Percentiles rank a stretch among this genome's conserved stretches.
Evolutionary conservation across 2,113 vertebrate genomes (phyloP).

Genomic region (Macrotus californicus): DNA sequence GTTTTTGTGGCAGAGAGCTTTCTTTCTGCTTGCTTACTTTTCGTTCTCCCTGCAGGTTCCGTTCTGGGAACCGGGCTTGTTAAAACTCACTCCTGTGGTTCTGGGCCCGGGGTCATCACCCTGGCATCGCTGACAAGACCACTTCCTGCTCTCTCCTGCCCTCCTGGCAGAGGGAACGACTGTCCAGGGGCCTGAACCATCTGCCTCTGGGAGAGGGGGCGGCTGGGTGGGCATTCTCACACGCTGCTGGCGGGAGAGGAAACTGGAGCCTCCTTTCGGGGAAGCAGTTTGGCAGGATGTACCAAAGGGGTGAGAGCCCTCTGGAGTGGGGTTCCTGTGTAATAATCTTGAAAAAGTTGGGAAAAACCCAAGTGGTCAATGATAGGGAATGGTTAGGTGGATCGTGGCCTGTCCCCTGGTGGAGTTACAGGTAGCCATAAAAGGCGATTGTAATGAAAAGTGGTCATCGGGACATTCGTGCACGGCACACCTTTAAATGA

Average conservation of each 20-base stretch:
- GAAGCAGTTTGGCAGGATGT: neutral
- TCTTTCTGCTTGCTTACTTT: slow-evolving; percentile 7
- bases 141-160: neutral
- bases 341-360: neutral
- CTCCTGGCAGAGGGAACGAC: neutral
- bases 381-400: neutral
- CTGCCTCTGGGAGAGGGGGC: rapidly evolving
- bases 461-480: neutral
- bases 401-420: neutral
- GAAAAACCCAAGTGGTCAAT: neutral
- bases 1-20: slow-evolving; percentile 42
- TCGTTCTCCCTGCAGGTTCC: slow-evolving; percentile 57
- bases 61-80: slow-evolving; percentile 47
- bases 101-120: neutral
- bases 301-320: neutral
- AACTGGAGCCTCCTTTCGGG: neutral
- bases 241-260: neutral
- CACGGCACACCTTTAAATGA: neutral
- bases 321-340: neutral
- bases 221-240: neutral
- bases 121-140: neutral
- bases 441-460: neutral
- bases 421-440: neutral
- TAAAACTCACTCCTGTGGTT: slow-evolving; percentile 27
- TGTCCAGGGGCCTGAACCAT: neutral